These are phyloP conservation scores for Diaphora mendica DNA, from an alignment of 2,888 invertebrate genomes.

Conservation along the genomic window DNA sequence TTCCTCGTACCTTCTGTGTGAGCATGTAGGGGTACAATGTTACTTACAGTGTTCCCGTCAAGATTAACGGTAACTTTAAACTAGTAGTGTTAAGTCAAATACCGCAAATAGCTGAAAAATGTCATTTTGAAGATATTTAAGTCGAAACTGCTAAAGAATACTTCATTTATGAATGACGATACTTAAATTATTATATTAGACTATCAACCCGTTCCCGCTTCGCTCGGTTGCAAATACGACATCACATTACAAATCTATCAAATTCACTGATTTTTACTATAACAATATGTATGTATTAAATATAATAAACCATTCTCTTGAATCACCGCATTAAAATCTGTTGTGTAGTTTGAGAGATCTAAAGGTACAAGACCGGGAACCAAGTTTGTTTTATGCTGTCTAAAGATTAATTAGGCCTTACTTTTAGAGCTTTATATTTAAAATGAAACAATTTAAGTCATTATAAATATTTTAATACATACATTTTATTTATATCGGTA, in stretches of 20 bases:
- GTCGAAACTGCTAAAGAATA: background rate
- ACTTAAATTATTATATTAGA: too few species aligned
- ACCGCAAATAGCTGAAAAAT: background rate
- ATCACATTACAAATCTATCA: too few species aligned
- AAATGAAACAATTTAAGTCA: background rate
- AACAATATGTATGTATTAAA: too few species aligned
- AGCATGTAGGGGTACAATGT: conserved; percentile 8
- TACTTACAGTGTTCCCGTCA: background rate
- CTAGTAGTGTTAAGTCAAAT: background rate
- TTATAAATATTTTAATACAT: background rate
- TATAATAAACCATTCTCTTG: too few species aligned
- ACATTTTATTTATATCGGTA: background rate
- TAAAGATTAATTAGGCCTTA: background rate
- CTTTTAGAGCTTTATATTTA: background rate
- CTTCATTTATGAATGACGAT: background rate
- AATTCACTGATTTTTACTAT: too few species aligned
- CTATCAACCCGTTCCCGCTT: too few species aligned
- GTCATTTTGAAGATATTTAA: background rate
- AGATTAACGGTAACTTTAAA: background rate
- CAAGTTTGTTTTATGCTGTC: too few species aligned
- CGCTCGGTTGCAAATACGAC: too few species aligned
- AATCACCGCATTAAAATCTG: too few species aligned
- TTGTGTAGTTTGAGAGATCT: too few species aligned
- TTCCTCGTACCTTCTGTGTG: conserved; percentile 58
- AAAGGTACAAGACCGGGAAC: too few species aligned